Base-by-base conservation (phyloP, 2,888 invertebrate genomes). In the Tolmerus cingulatus region DNA sequence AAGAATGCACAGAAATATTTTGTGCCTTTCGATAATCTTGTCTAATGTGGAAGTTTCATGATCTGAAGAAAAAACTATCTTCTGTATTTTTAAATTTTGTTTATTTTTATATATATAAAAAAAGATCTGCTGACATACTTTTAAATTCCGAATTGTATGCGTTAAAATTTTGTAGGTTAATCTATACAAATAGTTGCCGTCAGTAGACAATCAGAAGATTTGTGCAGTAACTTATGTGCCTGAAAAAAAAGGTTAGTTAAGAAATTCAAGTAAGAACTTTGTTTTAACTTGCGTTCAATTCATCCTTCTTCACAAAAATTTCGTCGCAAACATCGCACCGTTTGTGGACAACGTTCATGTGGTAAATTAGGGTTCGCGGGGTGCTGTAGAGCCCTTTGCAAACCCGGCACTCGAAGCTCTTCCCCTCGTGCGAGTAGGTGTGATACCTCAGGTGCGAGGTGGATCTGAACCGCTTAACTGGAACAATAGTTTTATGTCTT, bases 401-500 rank as follows among this genome's bases (percentile, higher is more conserved):
- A 27, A 82, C 51, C 14, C 30, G 30, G 8, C 82, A 82, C 37
- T 82, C 30, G 34, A 82, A 82, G 4, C n/a, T 51, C n/a, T 82
- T 82, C 0, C 37, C 57, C n/a, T 23, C 37, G 16, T 86, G 87
- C n/a, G 87, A 51, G 40, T 87, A 87, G 19, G 23, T 19, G 51
- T 87, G 87, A 23, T 82, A 76, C 5, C 74, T 84, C 19, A 84
- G 16, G 76, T 87, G 87, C 8, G 81, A 81, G 1, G 40, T 77
- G 16, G 76, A 84, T 19, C 84, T 51, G 19, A 87, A 87, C 4
- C 78, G 27, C 30, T 87, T 85, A 19, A 34, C 84, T 84, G 66
- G 14, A 27, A 12, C 46, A 40, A 78, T 37, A 19, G 12, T 2
- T 78, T 16, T 16, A 40, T 40, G 40, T 12, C n/a, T 78, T 40